Evolutionary conservation across 1,140 invertebrate species (phyloP), one percentile per base, ranked within the genome.

Genomic region (Ceratina japonica): DNA sequence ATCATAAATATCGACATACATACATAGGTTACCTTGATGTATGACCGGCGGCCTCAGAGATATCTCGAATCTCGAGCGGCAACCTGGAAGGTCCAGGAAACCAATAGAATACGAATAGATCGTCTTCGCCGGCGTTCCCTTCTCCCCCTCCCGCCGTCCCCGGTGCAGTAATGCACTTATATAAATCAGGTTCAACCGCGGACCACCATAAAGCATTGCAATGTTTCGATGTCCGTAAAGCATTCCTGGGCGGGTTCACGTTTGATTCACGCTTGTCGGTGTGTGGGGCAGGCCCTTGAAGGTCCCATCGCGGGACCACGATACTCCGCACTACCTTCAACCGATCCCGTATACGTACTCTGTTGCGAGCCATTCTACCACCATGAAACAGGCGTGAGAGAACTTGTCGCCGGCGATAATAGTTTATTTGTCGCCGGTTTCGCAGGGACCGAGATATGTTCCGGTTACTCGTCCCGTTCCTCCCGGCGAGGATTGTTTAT

Each of bases 131-230:
- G 13, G 51, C 71, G 22, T 24, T 20, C 71, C 58, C 54, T 62
- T 51, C 56, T 44, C 20, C 77, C 62, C 15, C 15, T 31, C 16
- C 24, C 69, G 66, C 69, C 73, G 70, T 62, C 70, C 86, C 73
- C 78, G 87, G 84, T 89, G 87, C 87, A 88, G 92, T 92, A 92
- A 92, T 92, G 92, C 91, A 92, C 91, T 92, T 92, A 92, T 92
- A 92, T 92, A 92, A 92, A 93, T 92, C 92, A 92, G 89, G 90
- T 92, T 92, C 92, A 92, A 91, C 86, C 87, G 85, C 80, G 91
- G 92, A 92, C 92, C 92, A 92, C 91, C 92, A 93, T 93, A 92
- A 93, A 92, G 92, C 92, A 93, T 92, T 92, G 91, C 92, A 91
- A 93, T 92, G 92, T 93, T 92, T 91, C 91, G 91, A 93, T 92